These are phyloP conservation scores for Leptinotarsa undecemlineata DNA, from an alignment of 1,140 invertebrate genomes.

Conservation along the genomic window DNA sequence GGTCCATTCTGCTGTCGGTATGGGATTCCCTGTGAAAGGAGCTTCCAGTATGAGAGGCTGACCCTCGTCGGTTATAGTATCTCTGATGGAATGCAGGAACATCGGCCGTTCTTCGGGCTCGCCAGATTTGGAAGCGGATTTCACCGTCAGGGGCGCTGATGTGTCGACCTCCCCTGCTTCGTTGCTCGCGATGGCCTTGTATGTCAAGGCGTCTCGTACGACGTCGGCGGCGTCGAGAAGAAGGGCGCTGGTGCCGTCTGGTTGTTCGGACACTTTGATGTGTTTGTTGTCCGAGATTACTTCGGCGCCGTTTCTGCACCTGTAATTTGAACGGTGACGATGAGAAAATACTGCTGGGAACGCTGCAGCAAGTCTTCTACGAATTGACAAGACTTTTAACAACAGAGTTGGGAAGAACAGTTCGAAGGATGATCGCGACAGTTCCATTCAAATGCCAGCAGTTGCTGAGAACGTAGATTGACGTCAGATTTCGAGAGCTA, in stretches of 20 bases:
- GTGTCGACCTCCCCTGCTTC: constrained; percentile 71
- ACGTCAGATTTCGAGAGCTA: not conserved
- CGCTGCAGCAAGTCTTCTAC: too few relatives aligned
- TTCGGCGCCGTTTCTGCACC: constrained; percentile 74
- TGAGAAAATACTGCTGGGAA: constrained; percentile 6
- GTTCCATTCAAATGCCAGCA: too few relatives aligned
- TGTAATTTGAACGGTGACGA: constrained; percentile 37
- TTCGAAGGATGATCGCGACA: too few relatives aligned
- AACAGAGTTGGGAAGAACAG: too few relatives aligned
- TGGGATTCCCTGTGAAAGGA: constrained; percentile 81
- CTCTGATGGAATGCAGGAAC: constrained; percentile 74
- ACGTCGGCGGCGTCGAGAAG: constrained; percentile 64
- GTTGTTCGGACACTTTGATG: constrained; percentile 66
- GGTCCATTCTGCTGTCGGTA: constrained; percentile 82
- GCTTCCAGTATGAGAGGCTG: constrained; percentile 67
- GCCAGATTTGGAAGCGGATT: constrained; percentile 58
- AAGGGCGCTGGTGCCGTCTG: constrained; percentile 70
- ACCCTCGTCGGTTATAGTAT: constrained; percentile 79
- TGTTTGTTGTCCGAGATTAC: constrained; percentile 74
- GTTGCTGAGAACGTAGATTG: not conserved
- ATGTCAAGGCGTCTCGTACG: constrained; percentile 71
- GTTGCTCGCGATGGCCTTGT: constrained; percentile 76
- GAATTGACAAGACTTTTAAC: too few relatives aligned
- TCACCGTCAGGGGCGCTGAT: constrained; percentile 70
- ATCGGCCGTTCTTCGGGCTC: constrained; percentile 72